Conservation (phyloP, 2,888 invertebrate species). For the Xestia c-nigrum region DNA sequence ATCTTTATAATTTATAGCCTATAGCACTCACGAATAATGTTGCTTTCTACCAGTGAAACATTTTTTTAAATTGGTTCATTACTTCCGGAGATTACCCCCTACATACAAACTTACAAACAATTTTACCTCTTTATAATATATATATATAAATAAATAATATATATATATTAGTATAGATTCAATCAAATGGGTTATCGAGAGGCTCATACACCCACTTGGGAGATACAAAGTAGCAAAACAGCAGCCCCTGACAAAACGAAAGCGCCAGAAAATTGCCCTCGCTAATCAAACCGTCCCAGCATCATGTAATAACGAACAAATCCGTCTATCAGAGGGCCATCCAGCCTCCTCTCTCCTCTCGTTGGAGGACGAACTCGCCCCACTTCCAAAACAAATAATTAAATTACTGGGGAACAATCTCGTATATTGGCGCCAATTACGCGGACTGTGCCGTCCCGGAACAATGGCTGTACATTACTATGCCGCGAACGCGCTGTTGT, state of each 20-base stretch:
- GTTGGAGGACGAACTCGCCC: constrained; percentile 40
- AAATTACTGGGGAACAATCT: constrained; percentile 67
- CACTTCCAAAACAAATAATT: constrained; percentile 69
- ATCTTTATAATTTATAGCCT: no score
- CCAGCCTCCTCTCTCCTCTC: constrained; percentile 22
- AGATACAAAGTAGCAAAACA: neutral
- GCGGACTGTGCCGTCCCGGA: constrained; percentile 55
- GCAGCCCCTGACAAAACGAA: neutral
- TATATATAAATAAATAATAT: no score
- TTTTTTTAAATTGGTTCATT: no score
- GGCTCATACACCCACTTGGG: neutral
- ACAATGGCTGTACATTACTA: constrained; percentile 60
- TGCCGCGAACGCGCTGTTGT: constrained; percentile 49
- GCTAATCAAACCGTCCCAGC: constrained; percentile 36
- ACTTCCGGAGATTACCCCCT: no score
- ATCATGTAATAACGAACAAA: constrained; percentile 41
- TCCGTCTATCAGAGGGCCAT: constrained; percentile 23
- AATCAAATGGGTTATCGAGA: neutral
- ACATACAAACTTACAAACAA: no score
- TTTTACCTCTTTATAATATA: no score
- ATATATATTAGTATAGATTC: no score
- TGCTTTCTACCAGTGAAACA: no score
- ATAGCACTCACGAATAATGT: no score
- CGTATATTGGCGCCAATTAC: constrained; percentile 66
- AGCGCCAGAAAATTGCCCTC: constrained; percentile 16